Base-by-base conservation (phyloP, 1,140 invertebrate species). In the Drosophila pectinifera region DNA sequence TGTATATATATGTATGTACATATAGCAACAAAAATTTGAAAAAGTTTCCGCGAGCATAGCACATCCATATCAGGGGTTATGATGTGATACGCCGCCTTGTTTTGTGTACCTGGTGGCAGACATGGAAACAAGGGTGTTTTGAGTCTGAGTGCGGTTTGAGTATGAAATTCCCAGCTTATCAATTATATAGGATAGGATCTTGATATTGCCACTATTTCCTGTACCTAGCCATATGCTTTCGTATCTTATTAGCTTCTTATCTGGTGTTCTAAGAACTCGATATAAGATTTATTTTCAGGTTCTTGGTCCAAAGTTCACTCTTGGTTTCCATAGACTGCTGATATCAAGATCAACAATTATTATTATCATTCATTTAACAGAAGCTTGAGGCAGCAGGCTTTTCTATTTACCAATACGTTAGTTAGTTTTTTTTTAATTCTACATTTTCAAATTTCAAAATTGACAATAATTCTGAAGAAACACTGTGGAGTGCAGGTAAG, bases 1-100 rank as follows among this genome's bases (percentile, higher is more conserved):
- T n/a, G n/a, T n/a, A n/a, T n/a, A n/a, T n/a, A n/a, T n/a, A n/a
- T n/a, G n/a, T n/a, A n/a, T n/a, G n/a, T n/a, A 51, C 5, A 49
- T 16, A 34, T 7, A 55, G 38, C 34, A 59, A 24, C 46, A 61
- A 36, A 26, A 31, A 45, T 69, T 41, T 51, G 49, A 16, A 11
- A 73, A 73, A 73, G 68, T 73, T 73, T 73, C 55, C 67, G 61
- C 45, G n/a, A 48, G n/a, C 64, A 70, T 38, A 67, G 51, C 39
- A 41, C 41, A 36, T 51, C 3, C 6, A 57, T 61, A 45, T 73
- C 54, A 61, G 64, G 64, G 64, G 41, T 41, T 36, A 41, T 58
- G 28, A 49, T 57, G 45, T 11, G 42, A 28, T 48, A 36, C 7
- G 1, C 11, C 5, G 36, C 28, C 20, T 36, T 39, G 14, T 14